Evolutionary conservation across 2,888 invertebrate genomes (phyloP), one percentile per base, ranked within the genome.

Genomic region (Spodoptera exigua): DNA sequence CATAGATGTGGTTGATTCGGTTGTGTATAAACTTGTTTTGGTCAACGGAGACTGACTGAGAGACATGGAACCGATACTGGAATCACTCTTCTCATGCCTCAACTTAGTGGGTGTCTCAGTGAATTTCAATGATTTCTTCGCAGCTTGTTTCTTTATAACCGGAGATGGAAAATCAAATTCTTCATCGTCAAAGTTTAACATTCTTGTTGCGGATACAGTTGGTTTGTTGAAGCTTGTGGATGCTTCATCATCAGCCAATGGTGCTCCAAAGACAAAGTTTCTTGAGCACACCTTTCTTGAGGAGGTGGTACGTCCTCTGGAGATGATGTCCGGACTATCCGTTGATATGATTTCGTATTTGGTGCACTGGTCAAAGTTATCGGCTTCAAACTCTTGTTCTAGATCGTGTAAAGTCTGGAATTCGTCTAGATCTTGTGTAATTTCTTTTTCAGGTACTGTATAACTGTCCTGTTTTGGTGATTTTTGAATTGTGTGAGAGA

Each of bases 331-430:
- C 0, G 94, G 94, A 44, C 94, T 94, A 45, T 94, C 94, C 0
- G 94, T 94, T 0, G 94, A 94, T 11, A 94, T 93, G 0, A 94
- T 94, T 68, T 94, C 94, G 43, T 94, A 94, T 64, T 94, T 94
- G 0, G 89, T 89, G 76, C 94, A 92, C 2, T 89, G 84, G 5
- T 93, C 92, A 34, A 92, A 92, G 60, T 89, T 90, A 7, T 91
- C 90, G 0, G 85, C 81, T 0, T 92, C 91, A 3, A 94, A 93
- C 59, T 93, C 93, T n/a, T 89, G 88, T 56, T 94, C 94, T 3
- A 94, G 61, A 53, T 94, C 94, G 16, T 93, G 93, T 0, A 94
- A 74, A 0, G 90, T 89, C 2, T 92, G 90, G 0, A 89, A 83
- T 1, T 93, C 94, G 0, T 85, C 80, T 1, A 45, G 0, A 11